Base-by-base conservation (phyloP, 2,888 invertebrate species). In the Ochropacha duplaris region DNA sequence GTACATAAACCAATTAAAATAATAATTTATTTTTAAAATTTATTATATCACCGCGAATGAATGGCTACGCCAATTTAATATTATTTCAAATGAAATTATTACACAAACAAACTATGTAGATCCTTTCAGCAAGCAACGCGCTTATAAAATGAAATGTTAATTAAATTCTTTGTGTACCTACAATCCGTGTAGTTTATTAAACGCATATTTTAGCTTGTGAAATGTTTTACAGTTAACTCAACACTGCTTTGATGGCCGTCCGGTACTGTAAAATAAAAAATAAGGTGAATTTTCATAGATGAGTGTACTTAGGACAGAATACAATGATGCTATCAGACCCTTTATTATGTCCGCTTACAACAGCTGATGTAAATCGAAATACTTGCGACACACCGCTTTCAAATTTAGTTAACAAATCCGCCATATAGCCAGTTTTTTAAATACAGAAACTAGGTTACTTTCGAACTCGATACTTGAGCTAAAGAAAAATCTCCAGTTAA, bases 291-390 rank as follows among this genome's bases (percentile, higher is more conserved):
- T 64, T 62, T 64, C 64, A 64, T 59, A 55, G 57, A 54, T 19
- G 24, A 62, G 74, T 71, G 74, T 74, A 71, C 66, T 74, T 72
- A 74, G 72, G 72, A 72, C 22, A 58, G 22, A 60, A 52, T 57
- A 63, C 26, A 61, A 58, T 66, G 60, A 64, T 19, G 44, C 44
- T 6, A 44, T n/a, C 19, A 59, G 59, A 50, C 49, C 55, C 55
- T 58, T 50, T 59, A 26, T 60, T 58, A 55, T 62, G 54, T 59
- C 55, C 54, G 57, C 55, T 56, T 58, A 62, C 59, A 63, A 56
- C 52, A 52, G 52, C 69, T 64, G 58, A 64, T 64, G 60, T 66
- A 54, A 54, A 66, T 66, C 51, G 54, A 57, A 58, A 50, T 28
- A n/a, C 16, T 55, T 57, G 59, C 56, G 66, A 49, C 49, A 44